These are phyloP conservation scores for Horisme vitalbata DNA, from an alignment of 2,888 invertebrate species.

Conservation along the genomic window DNA sequence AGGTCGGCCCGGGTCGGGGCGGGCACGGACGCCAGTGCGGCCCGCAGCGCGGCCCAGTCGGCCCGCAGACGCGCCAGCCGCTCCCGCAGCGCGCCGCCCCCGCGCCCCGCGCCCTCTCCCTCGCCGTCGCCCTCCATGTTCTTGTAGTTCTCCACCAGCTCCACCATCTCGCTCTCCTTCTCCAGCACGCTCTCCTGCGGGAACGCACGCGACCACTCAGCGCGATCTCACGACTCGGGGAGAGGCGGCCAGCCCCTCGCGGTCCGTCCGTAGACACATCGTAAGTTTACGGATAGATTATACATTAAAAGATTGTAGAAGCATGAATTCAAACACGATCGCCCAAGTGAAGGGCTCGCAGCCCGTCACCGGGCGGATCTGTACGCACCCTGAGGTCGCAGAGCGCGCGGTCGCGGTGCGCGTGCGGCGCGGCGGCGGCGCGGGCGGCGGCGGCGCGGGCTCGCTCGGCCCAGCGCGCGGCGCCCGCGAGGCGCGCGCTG, in stretches of 20 bases:
- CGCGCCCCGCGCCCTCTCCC: conserved; percentile 54
- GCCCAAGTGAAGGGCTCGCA: too few relatives aligned
- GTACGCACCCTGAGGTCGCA: too few relatives aligned
- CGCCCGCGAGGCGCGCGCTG: conserved; percentile 75
- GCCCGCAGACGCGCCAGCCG: conserved; percentile 54
- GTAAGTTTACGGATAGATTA: too few relatives aligned
- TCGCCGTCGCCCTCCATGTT: conserved; percentile 84
- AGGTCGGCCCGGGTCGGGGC: too few relatives aligned
- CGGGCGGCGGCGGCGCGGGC: conserved; percentile 21
- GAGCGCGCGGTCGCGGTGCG: conserved; percentile 2
- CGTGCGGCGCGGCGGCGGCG: conserved; percentile 10
- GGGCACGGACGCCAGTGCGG: neutral
- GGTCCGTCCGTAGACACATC: too few relatives aligned
- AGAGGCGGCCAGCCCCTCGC: neutral
- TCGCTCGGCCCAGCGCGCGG: conserved; percentile 32
- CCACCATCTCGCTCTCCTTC: conserved; percentile 83
- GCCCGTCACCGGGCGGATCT: too few relatives aligned
- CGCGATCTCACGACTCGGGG: neutral
- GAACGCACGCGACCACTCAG: neutral
- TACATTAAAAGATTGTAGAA: too few relatives aligned
- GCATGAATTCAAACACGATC: too few relatives aligned
- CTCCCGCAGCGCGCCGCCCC: conserved; percentile 58
- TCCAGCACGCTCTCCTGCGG: conserved; percentile 71
- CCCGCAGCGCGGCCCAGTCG: conserved; percentile 25
- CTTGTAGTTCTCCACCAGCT: conserved; percentile 85